Conservation (phyloP, 2,888 invertebrate species). For the Agrochola lychnidis region DNA sequence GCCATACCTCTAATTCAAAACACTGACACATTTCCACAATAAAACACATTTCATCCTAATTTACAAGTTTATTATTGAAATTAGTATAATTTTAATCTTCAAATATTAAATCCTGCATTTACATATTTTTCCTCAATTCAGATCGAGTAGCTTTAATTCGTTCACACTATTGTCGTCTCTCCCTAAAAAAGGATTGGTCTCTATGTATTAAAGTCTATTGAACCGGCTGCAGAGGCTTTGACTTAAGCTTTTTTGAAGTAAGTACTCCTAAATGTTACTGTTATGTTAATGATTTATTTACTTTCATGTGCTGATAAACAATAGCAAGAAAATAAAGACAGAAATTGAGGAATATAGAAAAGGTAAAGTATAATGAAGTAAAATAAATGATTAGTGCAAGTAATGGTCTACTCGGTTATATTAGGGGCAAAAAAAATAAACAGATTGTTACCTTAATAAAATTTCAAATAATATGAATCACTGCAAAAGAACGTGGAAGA, state of each 20-base stretch:
- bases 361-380: slow-evolving; percentile 72
- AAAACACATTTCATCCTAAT: slow-evolving; percentile 33
- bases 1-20: slow-evolving; percentile 70
- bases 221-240: slow-evolving; percentile 87
- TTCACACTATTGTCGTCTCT: slow-evolving; percentile 58
- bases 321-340: slow-evolving; percentile 78
- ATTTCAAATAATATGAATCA: slow-evolving; percentile 72
- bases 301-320: slow-evolving; percentile 91
- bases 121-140: slow-evolving; percentile 87
- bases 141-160: slow-evolving; percentile 78
- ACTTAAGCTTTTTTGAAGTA: slow-evolving; percentile 70
- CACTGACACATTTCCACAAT: slow-evolving; percentile 47
- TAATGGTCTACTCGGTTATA: slow-evolving; percentile 69
- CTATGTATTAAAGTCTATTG: slow-evolving; percentile 65
- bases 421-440: slow-evolving; percentile 42
- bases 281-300: slow-evolving; percentile 76
- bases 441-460: slow-evolving; percentile 39
- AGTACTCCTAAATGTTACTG: slow-evolving; percentile 68
- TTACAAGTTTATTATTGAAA: slow-evolving; percentile 29
- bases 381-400: slow-evolving; percentile 79
- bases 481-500: slow-evolving; percentile 76
- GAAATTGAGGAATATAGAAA: slow-evolving; percentile 72
- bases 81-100: slow-evolving; percentile 7
- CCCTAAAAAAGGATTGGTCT: slow-evolving; percentile 44
- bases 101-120: slow-evolving; percentile 38